Evolutionary conservation across 2,797 vertebrate genomes (phyloP), one percentile per base, ranked within the genome.

Genomic region (Siniperca undulata): DNA sequence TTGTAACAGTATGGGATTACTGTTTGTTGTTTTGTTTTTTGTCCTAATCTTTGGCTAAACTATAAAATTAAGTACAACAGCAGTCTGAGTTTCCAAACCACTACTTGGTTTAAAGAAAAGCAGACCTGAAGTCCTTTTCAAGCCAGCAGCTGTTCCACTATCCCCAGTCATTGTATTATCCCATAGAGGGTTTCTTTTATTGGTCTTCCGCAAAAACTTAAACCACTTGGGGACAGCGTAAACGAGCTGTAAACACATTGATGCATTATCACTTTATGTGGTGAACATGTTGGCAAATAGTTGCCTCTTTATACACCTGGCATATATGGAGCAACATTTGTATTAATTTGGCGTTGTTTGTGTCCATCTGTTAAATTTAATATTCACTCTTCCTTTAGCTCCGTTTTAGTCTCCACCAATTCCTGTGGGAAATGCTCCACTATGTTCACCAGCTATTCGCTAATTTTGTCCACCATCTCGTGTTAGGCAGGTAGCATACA

Each of bases 51-150:
- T 69, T 76, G 34, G 74, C 59, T 22, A 40, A 68, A 50, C 17
- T 89, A 20, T 48, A 73, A 67, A 81, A 60, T 56, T 0, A 75
- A 70, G 46, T 70, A 36, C 16, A 67, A 60, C 58, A 77, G 34
- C 34, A 72, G 59, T 55, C 44, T 11, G 58, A 56, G 30, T 77
- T 76, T 75, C 50, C 16, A 52, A 70, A 83, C 56, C 60, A 66
- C 30, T 70, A 53, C 44, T 61, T 69, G 2, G 20, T 70, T 76
- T 7, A 62, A 71, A n/a, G 52, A 76, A 9, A 73, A 68, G 27
- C 7, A 53, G 50, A 69, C 10, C 16, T 67, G 17, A 30, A 40
- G 34, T 56, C 24, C n/a, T 76, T 83, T 84, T 74, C 38, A 55
- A 27, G 30, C 27, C 14, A 44, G 66, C 67, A 38, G 38, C 14